These are phyloP conservation scores for Cyrtonyx montezumae DNA, from an alignment of 2,113 vertebrate genomes.

Conservation along the genomic window DNA sequence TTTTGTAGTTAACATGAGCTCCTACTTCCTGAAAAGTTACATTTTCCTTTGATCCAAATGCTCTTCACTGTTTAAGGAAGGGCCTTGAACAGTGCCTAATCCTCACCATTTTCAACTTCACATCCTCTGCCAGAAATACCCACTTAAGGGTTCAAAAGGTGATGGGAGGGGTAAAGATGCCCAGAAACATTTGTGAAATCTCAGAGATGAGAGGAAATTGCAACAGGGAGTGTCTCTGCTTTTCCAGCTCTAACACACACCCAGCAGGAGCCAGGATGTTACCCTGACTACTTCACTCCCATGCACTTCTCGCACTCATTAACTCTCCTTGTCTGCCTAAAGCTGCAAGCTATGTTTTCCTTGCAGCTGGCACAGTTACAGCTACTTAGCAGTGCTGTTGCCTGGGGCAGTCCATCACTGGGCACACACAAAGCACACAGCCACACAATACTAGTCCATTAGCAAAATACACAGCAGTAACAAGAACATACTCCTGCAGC, in stretches of 20 bases:
- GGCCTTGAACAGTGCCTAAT: background rate
- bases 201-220: background rate
- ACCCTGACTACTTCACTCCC: background rate
- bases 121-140: background rate
- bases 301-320: background rate
- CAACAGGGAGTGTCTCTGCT: rapidly evolving
- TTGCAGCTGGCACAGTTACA: background rate
- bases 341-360: background rate
- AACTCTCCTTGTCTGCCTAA: background rate
- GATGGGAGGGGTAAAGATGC: background rate
- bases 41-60: background rate
- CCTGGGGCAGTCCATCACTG: background rate
- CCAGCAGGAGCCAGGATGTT: background rate
- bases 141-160: background rate
- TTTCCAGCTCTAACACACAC: background rate
- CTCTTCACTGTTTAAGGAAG: background rate
- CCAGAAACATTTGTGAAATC: background rate
- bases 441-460: background rate
- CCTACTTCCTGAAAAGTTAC: background rate
- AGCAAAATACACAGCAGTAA: background rate
- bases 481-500: background rate
- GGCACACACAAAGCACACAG: rapidly evolving
- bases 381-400: background rate
- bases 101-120: background rate
- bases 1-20: background rate